Percentiles rank a stretch among this genome's conserved stretches.
Conservation (phyloP, 2,797 vertebrate species). For the Sebastes oblongus region DNA sequence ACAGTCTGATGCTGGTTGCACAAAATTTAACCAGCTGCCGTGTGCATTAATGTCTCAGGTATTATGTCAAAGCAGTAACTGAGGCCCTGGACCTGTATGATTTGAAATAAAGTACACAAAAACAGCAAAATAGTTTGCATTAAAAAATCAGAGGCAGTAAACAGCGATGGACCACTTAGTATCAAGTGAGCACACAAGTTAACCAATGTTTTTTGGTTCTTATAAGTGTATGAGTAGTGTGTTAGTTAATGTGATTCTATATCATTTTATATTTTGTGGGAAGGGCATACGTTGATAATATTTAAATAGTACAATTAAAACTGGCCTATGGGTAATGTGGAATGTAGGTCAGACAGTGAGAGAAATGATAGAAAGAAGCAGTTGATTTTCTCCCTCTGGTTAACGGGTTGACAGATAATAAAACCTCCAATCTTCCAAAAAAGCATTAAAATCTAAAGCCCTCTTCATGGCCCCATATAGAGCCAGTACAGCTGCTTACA, state of each 20-base stretch:
- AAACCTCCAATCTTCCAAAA: conserved; percentile 4
- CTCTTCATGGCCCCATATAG: neutral
- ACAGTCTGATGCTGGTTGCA: neutral
- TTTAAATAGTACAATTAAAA: conserved; percentile 26
- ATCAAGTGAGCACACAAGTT: conserved; percentile 17
- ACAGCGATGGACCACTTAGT: neutral
- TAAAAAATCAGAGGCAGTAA: conserved; percentile 9
- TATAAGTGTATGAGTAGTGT: neutral
- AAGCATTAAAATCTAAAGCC: neutral
- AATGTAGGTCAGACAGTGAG: conserved; percentile 24
- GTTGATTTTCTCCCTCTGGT: neutral
- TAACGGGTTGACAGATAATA: conserved; percentile 4
- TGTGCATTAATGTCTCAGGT: neutral
- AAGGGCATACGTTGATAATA: conserved; percentile 8
- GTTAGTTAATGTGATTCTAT: conserved; percentile 7
- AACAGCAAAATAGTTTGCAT: neutral
- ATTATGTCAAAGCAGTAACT: conserved; percentile 23
- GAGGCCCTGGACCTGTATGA: conserved; percentile 8
- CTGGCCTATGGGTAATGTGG: neutral
- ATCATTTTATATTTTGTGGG: conserved; percentile 8
- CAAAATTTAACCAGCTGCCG: neutral
- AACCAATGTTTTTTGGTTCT: neutral
- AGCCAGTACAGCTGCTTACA: neutral
- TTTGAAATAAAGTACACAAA: conserved; percentile 23
- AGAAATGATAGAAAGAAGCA: neutral